These are phyloP conservation scores for Albula goreensis DNA, from an alignment of 2,113 vertebrate species.

Conservation along the genomic window DNA sequence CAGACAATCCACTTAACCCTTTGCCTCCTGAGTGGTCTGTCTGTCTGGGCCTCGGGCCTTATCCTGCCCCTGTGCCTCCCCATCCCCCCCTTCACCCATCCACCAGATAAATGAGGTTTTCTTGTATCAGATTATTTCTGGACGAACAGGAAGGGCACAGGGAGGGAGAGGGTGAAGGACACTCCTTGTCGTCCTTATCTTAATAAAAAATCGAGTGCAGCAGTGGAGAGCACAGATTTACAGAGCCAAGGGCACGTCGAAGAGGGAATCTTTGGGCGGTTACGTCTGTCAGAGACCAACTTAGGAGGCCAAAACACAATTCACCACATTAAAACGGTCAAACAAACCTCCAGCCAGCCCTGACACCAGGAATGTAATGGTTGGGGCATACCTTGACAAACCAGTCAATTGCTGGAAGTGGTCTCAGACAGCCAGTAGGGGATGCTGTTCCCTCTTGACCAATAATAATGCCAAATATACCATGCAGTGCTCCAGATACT, in stretches of 20 bases:
- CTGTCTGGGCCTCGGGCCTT: not conserved
- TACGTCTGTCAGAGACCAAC: not conserved
- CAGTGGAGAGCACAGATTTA: not conserved
- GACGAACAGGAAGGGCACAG: not conserved
- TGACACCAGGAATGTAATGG: no score
- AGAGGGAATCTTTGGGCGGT: no score
- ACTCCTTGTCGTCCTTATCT: not conserved
- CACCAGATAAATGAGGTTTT: not conserved
- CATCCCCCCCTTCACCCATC: not conserved
- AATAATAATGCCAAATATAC: no score
- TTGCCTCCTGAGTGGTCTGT: not conserved
- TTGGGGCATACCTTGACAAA: no score
- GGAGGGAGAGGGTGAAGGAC: not conserved
- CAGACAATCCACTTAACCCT: not conserved
- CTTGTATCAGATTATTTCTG: slow-evolving; percentile 3
- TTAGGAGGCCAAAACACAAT: no score
- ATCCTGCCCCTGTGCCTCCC: not conserved
- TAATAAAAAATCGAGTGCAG: not conserved
- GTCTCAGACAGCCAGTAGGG: no score
- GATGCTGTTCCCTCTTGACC: no score
- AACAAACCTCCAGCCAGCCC: no score
- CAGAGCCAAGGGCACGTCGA: no score
- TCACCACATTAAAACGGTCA: no score
- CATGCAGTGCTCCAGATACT: no score
- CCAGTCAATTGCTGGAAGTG: no score